Percentiles rank a stretch among this genome's conserved stretches.
Conservation (phyloP, 2,797 vertebrate genomes). For the Alcedo quadribrachys region DNA sequence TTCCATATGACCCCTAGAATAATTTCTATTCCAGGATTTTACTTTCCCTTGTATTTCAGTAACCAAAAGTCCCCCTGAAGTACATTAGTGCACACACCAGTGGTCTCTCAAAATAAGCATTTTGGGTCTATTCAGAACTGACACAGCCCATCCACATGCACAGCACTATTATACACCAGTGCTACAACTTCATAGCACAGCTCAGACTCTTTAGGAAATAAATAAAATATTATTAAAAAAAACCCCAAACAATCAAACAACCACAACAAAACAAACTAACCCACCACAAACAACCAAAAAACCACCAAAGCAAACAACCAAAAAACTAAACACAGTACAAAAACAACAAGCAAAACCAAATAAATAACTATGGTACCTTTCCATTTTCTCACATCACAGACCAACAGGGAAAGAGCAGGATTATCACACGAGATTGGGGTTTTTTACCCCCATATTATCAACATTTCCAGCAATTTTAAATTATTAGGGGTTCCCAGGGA, state of each 20-base stretch:
- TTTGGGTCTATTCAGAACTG: not conserved
- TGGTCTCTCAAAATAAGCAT: not conserved
- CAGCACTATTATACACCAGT: not conserved
- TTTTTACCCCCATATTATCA: not conserved
- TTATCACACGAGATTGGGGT: not conserved
- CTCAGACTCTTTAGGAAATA: not conserved
- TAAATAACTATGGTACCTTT: not conserved
- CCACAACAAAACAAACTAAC: too few relatives aligned
- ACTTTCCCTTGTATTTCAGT: not conserved
- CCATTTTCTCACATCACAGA: not conserved
- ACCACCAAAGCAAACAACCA: too few relatives aligned
- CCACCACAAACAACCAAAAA: too few relatives aligned
- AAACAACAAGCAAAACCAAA: too few relatives aligned
- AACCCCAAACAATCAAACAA: too few relatives aligned
- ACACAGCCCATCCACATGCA: accelerated
- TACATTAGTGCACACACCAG: not conserved
- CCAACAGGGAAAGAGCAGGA: not conserved
- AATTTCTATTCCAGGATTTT: not conserved
- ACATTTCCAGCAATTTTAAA: not conserved
- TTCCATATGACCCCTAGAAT: not conserved
- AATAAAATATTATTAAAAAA: not conserved
- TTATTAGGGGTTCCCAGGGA: not conserved
- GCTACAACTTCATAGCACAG: not conserved
- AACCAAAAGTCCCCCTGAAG: not conserved
- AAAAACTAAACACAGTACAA: too few relatives aligned